Conservation (phyloP, 2,797 vertebrate species). For the Myiothlypis chrysogaster region DNA sequence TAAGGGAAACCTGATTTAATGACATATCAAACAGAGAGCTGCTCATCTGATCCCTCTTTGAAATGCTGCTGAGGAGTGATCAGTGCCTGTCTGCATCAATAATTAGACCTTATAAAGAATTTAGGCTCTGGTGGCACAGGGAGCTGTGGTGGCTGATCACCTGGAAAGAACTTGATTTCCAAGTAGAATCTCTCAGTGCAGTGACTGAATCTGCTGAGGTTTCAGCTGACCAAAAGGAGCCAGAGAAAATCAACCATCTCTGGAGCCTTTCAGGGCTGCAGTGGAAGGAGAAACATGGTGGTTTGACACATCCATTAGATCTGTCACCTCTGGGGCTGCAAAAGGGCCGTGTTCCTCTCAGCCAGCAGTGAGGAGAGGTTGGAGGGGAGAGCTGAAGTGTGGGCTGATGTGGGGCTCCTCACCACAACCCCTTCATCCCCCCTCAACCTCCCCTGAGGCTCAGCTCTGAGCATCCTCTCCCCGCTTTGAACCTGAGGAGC, state of each 20-base stretch:
- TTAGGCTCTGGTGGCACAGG: not conserved
- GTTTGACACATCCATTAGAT: not conserved
- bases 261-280: not conserved
- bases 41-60: not conserved
- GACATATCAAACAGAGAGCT: not conserved
- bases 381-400: accelerated
- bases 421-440: not conserved
- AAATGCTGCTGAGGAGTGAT: not conserved
- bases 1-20: not conserved
- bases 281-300: not conserved
- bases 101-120: conserved; percentile 26
- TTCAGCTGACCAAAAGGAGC: not conserved
- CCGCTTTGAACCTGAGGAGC: conserved; percentile 54
- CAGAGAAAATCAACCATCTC: not conserved
- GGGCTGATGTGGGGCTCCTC: not conserved
- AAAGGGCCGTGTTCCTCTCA: not conserved
- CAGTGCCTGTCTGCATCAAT: not conserved
- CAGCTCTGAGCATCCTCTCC: not conserved
- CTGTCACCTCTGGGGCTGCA: not conserved
- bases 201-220: not conserved
- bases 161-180: conserved; percentile 28
- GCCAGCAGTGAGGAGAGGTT: accelerated
- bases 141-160: not conserved
- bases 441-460: not conserved
- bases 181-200: not conserved